Percentiles rank a stretch among this genome's conserved stretches.
These are phyloP conservation scores for Subanguina moxae DNA, from an alignment of 1,140 invertebrate genomes.

Conservation along the genomic window DNA sequence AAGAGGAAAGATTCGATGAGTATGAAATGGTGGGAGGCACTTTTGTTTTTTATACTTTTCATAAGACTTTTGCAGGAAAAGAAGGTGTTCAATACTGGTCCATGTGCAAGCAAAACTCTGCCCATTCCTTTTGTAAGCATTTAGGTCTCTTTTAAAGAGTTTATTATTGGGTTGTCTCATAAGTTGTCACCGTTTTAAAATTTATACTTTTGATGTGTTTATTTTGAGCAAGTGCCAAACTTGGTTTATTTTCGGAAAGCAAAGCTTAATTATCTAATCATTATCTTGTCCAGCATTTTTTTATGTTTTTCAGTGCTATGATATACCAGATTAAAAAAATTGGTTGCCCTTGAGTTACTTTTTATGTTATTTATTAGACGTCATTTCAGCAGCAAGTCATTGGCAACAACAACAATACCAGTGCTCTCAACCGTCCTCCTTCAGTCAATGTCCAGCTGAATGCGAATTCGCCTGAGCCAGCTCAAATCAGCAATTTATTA, in stretches of 20 bases:
- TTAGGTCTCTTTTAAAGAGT: constrained; percentile 16
- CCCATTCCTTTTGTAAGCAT: constrained; percentile 37
- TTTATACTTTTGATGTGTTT: neutral
- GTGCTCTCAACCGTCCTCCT: neutral
- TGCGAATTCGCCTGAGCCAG: neutral
- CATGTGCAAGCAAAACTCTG: constrained; percentile 36
- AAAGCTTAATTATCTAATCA: too few species aligned
- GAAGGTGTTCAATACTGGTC: constrained; percentile 34
- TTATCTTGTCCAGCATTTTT: too few species aligned
- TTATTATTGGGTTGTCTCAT: too few species aligned
- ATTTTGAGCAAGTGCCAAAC: neutral
- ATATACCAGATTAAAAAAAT: too few species aligned
- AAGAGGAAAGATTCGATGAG: constrained; percentile 12
- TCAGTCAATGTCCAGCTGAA: neutral
- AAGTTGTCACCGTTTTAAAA: too few species aligned
- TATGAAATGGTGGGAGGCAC: constrained; percentile 11
- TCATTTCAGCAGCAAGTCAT: constrained; percentile 5
- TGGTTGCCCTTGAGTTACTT: too few species aligned
- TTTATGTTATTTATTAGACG: too few species aligned
- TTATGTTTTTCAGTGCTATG: too few species aligned
- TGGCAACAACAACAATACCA: neutral
- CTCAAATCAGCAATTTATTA: neutral
- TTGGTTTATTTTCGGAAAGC: neutral
- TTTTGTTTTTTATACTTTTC: neutral
- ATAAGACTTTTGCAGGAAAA: constrained; percentile 18